Conservation (phyloP, 2,797 vertebrate species). For the Anguilla megastoma region DNA sequence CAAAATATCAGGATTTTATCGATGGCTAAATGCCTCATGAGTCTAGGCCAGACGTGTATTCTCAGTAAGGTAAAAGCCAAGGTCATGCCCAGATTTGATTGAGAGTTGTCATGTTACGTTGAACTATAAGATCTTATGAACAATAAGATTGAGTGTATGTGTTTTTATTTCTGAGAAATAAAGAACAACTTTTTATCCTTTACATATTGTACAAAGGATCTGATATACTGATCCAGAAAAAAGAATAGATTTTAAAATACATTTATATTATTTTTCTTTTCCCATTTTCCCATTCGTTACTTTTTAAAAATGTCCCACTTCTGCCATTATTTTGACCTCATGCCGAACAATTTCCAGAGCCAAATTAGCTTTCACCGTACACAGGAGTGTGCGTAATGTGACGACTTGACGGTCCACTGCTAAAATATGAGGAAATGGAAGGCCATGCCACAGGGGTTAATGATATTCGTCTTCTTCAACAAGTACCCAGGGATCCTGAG, state of each 20-base stretch:
- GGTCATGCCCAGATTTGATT: conserved; percentile 53
- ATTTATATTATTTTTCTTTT: conserved; percentile 8
- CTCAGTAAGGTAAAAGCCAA: conserved; percentile 33
- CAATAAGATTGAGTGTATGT: conserved; percentile 49
- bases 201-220: conserved; percentile 64
- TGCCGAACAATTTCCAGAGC: conserved; percentile 76
- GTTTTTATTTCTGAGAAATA: conserved; percentile 59
- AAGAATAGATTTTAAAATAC: conserved; percentile 66
- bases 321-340: conserved; percentile 80
- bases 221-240: conserved; percentile 73
- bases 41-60: background rate
- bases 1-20: background rate
- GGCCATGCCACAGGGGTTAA: conserved; percentile 79
- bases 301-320: conserved; percentile 81
- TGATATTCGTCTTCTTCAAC: conserved; percentile 83
- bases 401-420: conserved; percentile 72
- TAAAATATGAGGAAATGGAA: conserved; percentile 72
- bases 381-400: conserved; percentile 72
- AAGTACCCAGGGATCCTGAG: conserved; percentile 78
- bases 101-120: conserved; percentile 29
- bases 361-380: conserved; percentile 80
- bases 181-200: conserved; percentile 59
- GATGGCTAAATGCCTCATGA: background rate
- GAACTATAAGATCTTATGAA: conserved; percentile 51
- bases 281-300: conserved; percentile 77